These are phyloP conservation scores for Morone saxatilis DNA, from an alignment of 2,113 vertebrate species.

Conservation along the genomic window DNA sequence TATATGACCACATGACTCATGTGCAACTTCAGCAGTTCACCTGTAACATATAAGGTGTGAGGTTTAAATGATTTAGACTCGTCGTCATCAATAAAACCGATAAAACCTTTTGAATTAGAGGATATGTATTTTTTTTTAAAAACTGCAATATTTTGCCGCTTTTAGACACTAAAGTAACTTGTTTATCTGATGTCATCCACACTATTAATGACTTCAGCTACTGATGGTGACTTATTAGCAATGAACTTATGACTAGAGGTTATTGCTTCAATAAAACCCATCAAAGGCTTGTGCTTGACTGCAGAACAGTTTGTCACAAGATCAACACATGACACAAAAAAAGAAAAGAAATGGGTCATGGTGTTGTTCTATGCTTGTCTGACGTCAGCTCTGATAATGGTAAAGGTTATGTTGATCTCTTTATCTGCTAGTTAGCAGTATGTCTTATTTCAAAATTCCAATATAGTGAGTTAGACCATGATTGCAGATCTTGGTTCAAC, in stretches of 20 bases:
- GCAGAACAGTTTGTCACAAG: slow-evolving; percentile 50
- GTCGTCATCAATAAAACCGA: neutral
- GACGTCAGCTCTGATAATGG: slow-evolving; percentile 1
- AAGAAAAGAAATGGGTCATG: slow-evolving; percentile 35
- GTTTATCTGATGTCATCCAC: neutral
- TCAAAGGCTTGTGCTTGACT: slow-evolving; percentile 2
- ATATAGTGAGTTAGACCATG: neutral
- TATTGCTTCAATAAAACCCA: slow-evolving; percentile 23
- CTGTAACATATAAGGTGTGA: neutral
- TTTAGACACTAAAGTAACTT: neutral
- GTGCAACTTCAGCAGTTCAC: neutral
- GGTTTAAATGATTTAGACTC: neutral
- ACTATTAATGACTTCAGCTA: neutral
- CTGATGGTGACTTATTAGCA: slow-evolving; percentile 23
- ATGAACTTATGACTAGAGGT: slow-evolving; percentile 9
- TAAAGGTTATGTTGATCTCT: neutral
- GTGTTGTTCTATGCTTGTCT: slow-evolving; percentile 7
- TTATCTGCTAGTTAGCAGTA: neutral
- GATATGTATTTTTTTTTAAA: neutral
- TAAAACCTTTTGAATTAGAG: neutral
- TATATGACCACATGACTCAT: slow-evolving; percentile 4
- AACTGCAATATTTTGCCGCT: neutral
- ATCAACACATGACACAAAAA: slow-evolving; percentile 38
- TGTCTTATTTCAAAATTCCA: neutral
- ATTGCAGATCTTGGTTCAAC: neutral